Base-by-base conservation (phyloP, 2,888 invertebrate genomes). In the Sinelater perroti region DNA sequence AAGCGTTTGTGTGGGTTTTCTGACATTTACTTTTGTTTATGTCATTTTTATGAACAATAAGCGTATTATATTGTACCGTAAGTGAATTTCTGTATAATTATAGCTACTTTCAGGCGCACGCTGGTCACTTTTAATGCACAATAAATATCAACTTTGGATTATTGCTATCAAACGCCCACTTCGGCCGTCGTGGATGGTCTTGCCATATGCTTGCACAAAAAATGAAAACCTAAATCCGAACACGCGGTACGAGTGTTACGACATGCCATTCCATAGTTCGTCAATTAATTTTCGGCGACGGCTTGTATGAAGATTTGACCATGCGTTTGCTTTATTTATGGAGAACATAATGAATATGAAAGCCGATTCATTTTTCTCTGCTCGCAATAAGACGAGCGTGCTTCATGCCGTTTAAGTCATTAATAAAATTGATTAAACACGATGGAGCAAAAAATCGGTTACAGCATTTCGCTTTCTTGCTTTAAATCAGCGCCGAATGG, bases 261-360 rank as follows among this genome's bases (percentile, higher is more conserved):
- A 10, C 18, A 47, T 35, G 55, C 47, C 38, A 28, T 38, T 24
- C 40, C 31, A 38, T 36, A 30, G 20, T 40, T 47, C 40, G 44
- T 47, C 53, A 49, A 58, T 58, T 58, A 58, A 58, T 58, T 58
- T 58, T 53, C 53, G 17, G 18, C 35, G 14, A 47, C 38, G 16
- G 52, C 35, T 57, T 26, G 42, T 33, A 47, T 52, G 55, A 59
- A 50, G 33, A 50, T 49, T 57, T 53, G 46, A 40, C 38, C 20
- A 50, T 51, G 17, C 21, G 28, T 59, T 36, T 36, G 30, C 40
- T 35, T 57, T 50, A 57, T 61, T 61, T 50, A 58, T 55, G 40
- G 50, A 42, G 45, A 36, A 45, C 24, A 49, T 64, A 62, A 62
- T 62, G 60, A 63, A 61, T 63, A 52, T 52, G 57, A 61, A 65